Base-by-base conservation (phyloP, 1,140 invertebrate species). In the Drosophila virilis region DNA sequence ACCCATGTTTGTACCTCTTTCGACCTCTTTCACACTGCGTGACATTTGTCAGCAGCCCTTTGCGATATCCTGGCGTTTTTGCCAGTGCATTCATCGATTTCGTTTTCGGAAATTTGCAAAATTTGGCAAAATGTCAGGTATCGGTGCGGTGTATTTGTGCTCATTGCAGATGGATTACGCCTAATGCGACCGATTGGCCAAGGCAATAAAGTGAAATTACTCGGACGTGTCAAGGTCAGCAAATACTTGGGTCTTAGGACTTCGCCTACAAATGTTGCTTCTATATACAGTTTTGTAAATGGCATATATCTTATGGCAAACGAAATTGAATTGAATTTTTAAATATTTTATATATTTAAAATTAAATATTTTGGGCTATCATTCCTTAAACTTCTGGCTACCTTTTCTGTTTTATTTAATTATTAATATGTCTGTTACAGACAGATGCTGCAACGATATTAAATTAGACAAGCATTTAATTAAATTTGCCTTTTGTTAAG, bases 131-230 rank as follows among this genome's bases (percentile, higher is more conserved):
- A 80, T 74, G 80, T 89, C 84, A 89, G 84, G 84, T 89, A 89
- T 15, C 38, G 28, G 52, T 12, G 13, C 60, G 59, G 64, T 42
- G 48, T 58, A 45, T 61, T 67, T 76, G 73, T 58, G n/a, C 48
- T 64, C 66, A 59, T 58, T 83, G 84, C 84, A 88, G 84, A 89
- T 89, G 84, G 84, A 89, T 89, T 89, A 89, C 80, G 69, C 13
- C 52, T 78, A 78, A 88, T 89, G 84, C 74, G 67, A 80, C 55
- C 80, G 79, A 89, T 89, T 89, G 84, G 84, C 77, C 85, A 80
- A 52, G 84, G 80, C 77, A 89, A 89, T 89, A 89, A 80, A 89
- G 70, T 89, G 84, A 89, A 89, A 89, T 89, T 62, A 72, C 84
- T 71, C 33, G 55, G 67, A 89, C 80, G 84, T 84, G 77, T 78